Evolutionary conservation across 2,113 vertebrate species (phyloP), one percentile per base, ranked within the genome.

Genomic region (Callaeas wilsoni): DNA sequence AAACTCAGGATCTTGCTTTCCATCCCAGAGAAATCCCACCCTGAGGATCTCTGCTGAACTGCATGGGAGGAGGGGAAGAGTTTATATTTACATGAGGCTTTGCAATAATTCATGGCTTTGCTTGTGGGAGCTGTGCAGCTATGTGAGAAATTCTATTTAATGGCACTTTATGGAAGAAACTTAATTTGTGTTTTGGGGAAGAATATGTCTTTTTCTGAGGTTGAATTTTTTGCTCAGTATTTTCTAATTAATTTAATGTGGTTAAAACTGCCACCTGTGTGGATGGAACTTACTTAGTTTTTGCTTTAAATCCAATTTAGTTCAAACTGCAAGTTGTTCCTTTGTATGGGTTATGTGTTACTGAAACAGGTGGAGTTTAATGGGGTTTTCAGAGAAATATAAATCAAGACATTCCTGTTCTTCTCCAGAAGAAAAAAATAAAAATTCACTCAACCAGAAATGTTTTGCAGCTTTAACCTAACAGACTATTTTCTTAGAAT

Each of bases 361-460:
- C 39, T 60, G 64, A 55, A 81, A 87, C 32, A 64, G 25, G 37
- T 50, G 41, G 22, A 18, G 8, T 46, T 79, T 59, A 56, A 52
- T 65, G 32, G 25, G 27, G 1, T 56, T 74, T 89, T 64, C 17
- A 35, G 41, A 49, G 35, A 64, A 59, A 56, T 47, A 52, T 4
- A 75, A 74, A 86, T 1, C 22, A 68, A 47, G 32, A 62, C 2
- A 52, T 59, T 69, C 69, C 30, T 42, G 8, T 50, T 84, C 21
- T 84, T 86, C 83, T 60, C 50, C 64, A 75, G 33, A 13, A 91
- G 41, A 63, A 79, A 62, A 37, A 56, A 86, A 29, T 19, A 57
- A 77, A 53, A 30, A 7, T 1, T 33, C 7, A 63, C 33, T 20
- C 22, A 73, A 29, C 23, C 2, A 9, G 22, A 65, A 6, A 0